Base-by-base conservation (phyloP, 2,888 invertebrate species). In the Drosophila mimetica region DNA sequence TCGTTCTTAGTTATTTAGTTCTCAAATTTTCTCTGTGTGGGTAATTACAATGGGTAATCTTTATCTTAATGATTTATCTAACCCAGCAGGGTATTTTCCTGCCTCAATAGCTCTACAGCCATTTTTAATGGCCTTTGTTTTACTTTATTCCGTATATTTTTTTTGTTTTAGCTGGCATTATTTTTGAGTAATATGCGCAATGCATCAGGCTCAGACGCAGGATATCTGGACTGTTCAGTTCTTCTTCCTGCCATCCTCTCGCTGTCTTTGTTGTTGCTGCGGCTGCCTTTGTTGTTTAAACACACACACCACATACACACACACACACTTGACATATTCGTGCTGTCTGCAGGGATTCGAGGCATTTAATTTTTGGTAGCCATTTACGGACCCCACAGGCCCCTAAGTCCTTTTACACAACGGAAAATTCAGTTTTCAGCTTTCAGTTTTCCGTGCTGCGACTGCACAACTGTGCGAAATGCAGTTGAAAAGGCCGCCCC, bases 171-270 rank as follows among this genome's bases (percentile, higher is more conserved):
- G 30, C 47, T 50, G 28, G 20, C 73, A 80, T 86, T 86, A 83
- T 75, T 86, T 86, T 77, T 77, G 85, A 86, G 87, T 84, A 81
- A 81, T 86, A 77, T 84, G 52, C 70, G 85, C 78, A 81, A 81
- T 81, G 82, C 87, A 81, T 84, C 81, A 86, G 81, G 71, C 77
- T 79, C 58, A 76, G 73, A 57, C 52, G 20, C 60, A 37, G 50
- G 28, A 48, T 54, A 48, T 65, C 58, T 41, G 50, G 58, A 25
- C 44, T 16, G 14, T 37, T 7, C 47, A 34, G 41, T 28, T 20
- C 32, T 20, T 30, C 32, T 28, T 34, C 14, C 46, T 28, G 25
- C 25, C 25, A 25, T 1, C 25, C 25, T 7, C 6, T 16, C 34
- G 34, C 55, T 44, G 59, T 18, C 61, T 46, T 69, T 75, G 22